Percentiles rank a stretch among this genome's conserved stretches.
Evolutionary conservation across 2,797 vertebrate genomes (phyloP).

Genomic region (Gobio occitaniae): DNA sequence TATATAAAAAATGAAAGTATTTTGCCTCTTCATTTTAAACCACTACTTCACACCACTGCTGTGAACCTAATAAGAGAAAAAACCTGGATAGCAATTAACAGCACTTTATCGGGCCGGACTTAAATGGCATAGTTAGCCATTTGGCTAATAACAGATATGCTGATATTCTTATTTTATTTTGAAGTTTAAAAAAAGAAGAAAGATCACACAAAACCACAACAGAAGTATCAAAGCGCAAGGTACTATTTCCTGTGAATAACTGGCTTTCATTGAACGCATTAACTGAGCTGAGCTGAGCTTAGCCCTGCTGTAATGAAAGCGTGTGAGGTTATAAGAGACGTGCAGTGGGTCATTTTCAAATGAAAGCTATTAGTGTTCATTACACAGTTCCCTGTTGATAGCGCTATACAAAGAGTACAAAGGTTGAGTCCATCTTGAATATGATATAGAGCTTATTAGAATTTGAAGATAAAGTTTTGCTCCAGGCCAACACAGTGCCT

Average conservation of each 20-base stretch:
- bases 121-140: conserved; percentile 37
- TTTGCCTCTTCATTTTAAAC: no score
- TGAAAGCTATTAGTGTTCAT: conserved; percentile 50
- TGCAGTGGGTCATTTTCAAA: conserved; percentile 52
- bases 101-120: conserved; percentile 22
- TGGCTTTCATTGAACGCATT: conserved; percentile 5
- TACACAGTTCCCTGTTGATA: conserved; percentile 38
- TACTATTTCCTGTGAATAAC: conserved; percentile 24
- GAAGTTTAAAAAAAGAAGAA: conserved; percentile 20
- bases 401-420: conserved; percentile 31
- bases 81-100: conserved; percentile 42
- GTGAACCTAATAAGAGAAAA: conserved; percentile 34
- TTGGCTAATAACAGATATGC: conserved; percentile 12
- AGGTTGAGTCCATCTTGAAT: conserved; percentile 51
- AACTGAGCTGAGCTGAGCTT: conserved; percentile 37
- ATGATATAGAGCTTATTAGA: conserved; percentile 66
- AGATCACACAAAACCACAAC: conserved; percentile 13
- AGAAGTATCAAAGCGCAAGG: conserved; percentile 24
- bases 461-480: conserved; percentile 60
- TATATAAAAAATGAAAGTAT: no score
- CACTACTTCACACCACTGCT: neutral
- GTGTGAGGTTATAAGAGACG: conserved; percentile 38
- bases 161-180: conserved; percentile 3
- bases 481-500: conserved; percentile 43
- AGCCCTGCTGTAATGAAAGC: conserved; percentile 45